Evolutionary conservation across 2,888 invertebrate species (phyloP).

Genomic region (Tenthredo notha): DNA sequence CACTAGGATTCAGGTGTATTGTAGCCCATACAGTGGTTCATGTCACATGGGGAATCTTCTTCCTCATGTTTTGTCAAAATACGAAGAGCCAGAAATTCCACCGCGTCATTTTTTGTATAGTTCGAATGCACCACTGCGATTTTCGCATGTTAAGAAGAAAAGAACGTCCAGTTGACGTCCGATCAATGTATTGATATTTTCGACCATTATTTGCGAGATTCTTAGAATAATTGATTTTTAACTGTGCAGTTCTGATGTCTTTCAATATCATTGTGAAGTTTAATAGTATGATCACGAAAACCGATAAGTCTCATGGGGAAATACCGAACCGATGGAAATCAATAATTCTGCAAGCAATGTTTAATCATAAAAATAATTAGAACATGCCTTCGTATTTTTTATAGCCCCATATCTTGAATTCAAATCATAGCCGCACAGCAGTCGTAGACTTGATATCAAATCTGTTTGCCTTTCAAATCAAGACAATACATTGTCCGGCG

Average conservation of each 20-base stretch:
- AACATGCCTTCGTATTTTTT: slow-evolving; percentile 28
- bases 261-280: background rate
- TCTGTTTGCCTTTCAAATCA: slow-evolving; percentile 36
- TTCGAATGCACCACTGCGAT: background rate
- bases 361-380: slow-evolving; percentile 16
- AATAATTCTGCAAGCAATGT: background rate
- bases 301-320: background rate
- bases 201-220: background rate
- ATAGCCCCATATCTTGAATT: slow-evolving; percentile 12
- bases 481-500: slow-evolving; percentile 37
- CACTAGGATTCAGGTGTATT: slow-evolving; percentile 35
- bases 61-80: background rate
- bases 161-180: background rate
- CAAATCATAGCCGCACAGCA: slow-evolving; percentile 15
- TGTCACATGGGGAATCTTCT: slow-evolving; percentile 25
- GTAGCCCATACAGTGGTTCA: slow-evolving; percentile 5
- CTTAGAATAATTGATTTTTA: background rate
- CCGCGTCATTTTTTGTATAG: background rate
- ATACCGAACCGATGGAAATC: background rate
- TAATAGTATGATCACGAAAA: background rate
- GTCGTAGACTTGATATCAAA: slow-evolving; percentile 24
- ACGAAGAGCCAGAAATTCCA: slow-evolving; percentile 1
- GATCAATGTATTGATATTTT: background rate
- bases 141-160: background rate
- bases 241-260: background rate